Conservation (phyloP, 2,113 vertebrate species). For the Chaetodon trifascialis region DNA sequence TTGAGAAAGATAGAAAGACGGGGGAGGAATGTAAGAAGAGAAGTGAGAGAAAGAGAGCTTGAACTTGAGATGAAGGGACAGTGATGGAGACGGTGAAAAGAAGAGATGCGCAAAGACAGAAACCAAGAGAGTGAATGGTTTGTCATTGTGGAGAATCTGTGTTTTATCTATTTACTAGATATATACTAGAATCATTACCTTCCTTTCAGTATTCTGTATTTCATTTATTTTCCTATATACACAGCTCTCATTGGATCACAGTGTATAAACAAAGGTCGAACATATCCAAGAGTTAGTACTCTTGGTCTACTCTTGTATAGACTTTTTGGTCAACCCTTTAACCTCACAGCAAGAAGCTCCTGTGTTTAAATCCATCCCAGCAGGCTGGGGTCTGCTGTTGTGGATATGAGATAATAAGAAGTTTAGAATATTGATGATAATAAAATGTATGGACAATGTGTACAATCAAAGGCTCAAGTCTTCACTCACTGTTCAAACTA, state of each 20-base stretch:
- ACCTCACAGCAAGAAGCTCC: neutral
- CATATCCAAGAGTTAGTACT: neutral
- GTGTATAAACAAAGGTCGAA: neutral
- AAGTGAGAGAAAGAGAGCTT: conserved; percentile 14
- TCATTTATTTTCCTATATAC: too few species aligned
- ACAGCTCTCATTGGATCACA: neutral
- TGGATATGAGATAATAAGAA: neutral
- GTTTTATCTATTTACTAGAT: neutral
- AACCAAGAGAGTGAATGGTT: conserved; percentile 2
- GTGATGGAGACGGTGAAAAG: conserved; percentile 3
- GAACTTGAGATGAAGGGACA: conserved; percentile 41
- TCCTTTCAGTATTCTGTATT: neutral
- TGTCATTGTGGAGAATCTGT: conserved; percentile 3
- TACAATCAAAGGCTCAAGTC: neutral
- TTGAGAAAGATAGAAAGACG: conserved; percentile 33
- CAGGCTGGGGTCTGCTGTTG: neutral
- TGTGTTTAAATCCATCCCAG: too few species aligned
- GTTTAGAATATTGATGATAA: neutral
- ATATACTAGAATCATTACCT: neutral
- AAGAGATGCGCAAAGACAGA: neutral
- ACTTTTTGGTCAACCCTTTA: too few species aligned
- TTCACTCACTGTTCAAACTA: neutral
- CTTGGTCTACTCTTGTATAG: too few species aligned
- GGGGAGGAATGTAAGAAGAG: conserved; percentile 19
- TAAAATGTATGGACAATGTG: neutral